Percentiles rank a stretch among this genome's conserved stretches.
Conservation (phyloP, 2,888 invertebrate species). For the Parnassius smintheus region DNA sequence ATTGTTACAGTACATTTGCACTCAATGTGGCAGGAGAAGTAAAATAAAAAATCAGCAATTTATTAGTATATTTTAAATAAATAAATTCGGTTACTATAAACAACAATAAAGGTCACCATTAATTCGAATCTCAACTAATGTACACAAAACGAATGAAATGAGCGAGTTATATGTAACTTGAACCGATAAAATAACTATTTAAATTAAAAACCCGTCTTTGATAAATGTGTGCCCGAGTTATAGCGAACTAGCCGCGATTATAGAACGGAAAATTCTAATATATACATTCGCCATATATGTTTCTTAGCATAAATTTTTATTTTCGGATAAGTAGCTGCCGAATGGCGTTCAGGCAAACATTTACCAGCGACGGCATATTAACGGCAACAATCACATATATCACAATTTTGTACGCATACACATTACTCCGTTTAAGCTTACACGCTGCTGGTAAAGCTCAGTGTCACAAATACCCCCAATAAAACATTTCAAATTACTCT, state of each 20-base stretch:
- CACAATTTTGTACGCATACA: conserved; percentile 23
- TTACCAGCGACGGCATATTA: conserved; percentile 1
- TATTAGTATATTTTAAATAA: conserved; percentile 46
- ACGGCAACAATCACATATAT: conserved; percentile 25
- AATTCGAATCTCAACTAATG: conserved; percentile 32
- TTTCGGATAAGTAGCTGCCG: conserved; percentile 16
- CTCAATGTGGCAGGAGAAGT: conserved; percentile 37
- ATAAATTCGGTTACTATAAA: conserved; percentile 58
- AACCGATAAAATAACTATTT: conserved; percentile 23
- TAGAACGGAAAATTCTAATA: neutral
- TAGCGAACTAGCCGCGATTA: neutral
- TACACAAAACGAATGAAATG: conserved; percentile 30
- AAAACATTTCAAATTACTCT: too few relatives aligned
- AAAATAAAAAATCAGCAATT: conserved; percentile 38
- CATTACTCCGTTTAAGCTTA: conserved; percentile 2
- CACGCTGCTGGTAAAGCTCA: neutral
- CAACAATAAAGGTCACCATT: conserved; percentile 77
- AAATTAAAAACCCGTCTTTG: conserved; percentile 3
- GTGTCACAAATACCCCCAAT: neutral
- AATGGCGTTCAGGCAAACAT: conserved; percentile 1
- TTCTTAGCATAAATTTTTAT: neutral
- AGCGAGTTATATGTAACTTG: conserved; percentile 31
- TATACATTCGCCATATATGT: neutral
- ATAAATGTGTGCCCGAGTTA: neutral
- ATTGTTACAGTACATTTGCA: conserved; percentile 42